Conservation (phyloP, 2,113 vertebrate species). For the Ammospiza caudacuta region DNA sequence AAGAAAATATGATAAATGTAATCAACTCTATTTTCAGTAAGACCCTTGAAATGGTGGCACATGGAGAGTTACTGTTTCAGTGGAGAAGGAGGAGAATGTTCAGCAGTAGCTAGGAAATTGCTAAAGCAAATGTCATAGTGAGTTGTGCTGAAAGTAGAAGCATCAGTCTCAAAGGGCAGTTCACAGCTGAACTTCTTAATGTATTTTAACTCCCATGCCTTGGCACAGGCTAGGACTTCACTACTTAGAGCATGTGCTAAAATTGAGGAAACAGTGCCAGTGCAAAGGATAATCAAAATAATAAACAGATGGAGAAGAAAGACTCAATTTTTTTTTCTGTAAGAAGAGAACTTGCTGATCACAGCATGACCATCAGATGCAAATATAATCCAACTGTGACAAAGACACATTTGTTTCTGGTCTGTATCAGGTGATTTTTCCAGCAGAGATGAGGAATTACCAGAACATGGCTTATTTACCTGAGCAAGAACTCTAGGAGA, state of each 20-base stretch:
- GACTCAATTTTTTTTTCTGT: neutral
- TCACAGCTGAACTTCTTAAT: neutral
- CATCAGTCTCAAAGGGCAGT: neutral
- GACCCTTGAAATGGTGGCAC: neutral
- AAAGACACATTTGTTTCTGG: slow-evolving; percentile 19
- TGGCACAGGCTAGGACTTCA: neutral
- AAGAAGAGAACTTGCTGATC: neutral
- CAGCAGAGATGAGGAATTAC: slow-evolving; percentile 26
- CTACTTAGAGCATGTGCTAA: neutral
- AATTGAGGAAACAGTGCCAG: neutral
- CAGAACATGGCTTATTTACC: neutral
- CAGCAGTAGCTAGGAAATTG: neutral
- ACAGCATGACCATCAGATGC: neutral
- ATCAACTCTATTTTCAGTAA: neutral
- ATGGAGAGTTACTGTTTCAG: neutral
- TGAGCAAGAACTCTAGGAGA: neutral
- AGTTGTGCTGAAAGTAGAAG: neutral
- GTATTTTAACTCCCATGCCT: neutral
- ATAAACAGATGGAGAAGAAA: slow-evolving; percentile 11
- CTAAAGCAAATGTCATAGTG: neutral
- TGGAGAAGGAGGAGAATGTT: neutral
- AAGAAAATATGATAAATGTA: neutral
- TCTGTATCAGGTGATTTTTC: slow-evolving; percentile 9
- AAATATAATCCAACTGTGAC: slow-evolving; percentile 33
- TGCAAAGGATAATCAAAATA: neutral